phyloP scores from a whole-genome alignment of 2,113 vertebrate genomes.

The Pteruthius melanotis region DNA sequence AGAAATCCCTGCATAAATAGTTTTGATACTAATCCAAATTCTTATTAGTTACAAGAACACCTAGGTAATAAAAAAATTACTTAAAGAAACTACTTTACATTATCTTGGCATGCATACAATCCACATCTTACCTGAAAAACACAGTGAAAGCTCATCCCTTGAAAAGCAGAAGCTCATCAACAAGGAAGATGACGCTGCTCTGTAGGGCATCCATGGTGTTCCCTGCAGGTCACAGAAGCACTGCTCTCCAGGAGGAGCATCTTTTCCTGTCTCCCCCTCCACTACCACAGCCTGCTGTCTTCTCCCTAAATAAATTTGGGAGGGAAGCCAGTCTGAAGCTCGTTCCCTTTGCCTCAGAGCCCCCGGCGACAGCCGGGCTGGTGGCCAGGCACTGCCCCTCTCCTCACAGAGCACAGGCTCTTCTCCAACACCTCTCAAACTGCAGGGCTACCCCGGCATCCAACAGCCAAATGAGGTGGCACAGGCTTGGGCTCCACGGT shows the following conservation, averaged over 20 bases:
- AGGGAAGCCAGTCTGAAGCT: not conserved
- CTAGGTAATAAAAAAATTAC: not conserved
- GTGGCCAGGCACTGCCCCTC: not conserved
- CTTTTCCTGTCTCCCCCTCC: not conserved
- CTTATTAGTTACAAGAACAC: not conserved
- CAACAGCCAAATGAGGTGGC: not conserved
- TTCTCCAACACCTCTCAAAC: not conserved
- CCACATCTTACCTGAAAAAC: not conserved
- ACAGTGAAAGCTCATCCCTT: not conserved
- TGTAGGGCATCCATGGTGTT: fast-evolving
- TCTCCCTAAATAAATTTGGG: not conserved
- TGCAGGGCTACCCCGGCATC: not conserved
- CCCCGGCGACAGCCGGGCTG: not conserved
- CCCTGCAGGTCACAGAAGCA: not conserved
- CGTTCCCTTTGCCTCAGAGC: not conserved
- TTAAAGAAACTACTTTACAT: not conserved
- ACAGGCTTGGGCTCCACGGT: not conserved
- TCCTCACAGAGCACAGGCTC: not conserved
- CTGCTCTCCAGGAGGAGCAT: not conserved
- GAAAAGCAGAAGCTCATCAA: not conserved
- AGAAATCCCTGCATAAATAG: not conserved
- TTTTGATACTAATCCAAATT: not conserved
- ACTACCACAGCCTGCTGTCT: not conserved
- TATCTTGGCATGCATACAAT: not conserved
- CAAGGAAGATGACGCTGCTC: not conserved